These are phyloP conservation scores for Lagothrix lagotricha DNA, from an alignment of 2,797 vertebrate genomes.

Conservation along the genomic window DNA sequence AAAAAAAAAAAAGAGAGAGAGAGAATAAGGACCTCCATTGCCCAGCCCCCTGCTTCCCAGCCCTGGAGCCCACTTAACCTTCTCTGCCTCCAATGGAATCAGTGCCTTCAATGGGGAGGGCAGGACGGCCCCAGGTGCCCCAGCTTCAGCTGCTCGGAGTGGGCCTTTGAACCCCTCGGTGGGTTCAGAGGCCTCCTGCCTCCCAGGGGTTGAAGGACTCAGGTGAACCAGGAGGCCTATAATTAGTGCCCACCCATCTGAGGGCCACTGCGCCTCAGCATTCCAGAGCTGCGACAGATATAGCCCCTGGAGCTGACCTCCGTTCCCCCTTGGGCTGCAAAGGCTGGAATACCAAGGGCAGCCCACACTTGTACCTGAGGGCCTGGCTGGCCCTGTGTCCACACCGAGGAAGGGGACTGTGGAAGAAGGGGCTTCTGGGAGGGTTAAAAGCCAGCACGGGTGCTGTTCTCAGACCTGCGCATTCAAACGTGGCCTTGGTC, in stretches of 20 bases:
- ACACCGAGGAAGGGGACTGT: accelerated
- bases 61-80: background rate
- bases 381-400: accelerated
- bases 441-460: background rate
- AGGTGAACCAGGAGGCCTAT: constrained; percentile 79
- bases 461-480: accelerated
- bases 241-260: constrained; percentile 78
- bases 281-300: constrained; percentile 75
- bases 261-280: constrained; percentile 70
- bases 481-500: accelerated
- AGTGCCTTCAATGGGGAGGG: background rate
- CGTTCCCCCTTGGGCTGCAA: constrained; percentile 53
- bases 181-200: constrained; percentile 77
- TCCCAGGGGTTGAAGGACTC: constrained; percentile 74
- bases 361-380: constrained; percentile 51
- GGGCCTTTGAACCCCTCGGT: constrained; percentile 74
- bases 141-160: constrained; percentile 40
- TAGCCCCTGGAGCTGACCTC: constrained; percentile 68
- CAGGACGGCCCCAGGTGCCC: background rate
- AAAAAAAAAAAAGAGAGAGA: no score
- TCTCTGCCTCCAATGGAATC: no score
- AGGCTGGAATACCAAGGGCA: constrained; percentile 62
- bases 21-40: accelerated
- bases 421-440: background rate
- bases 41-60: background rate